These are phyloP conservation scores for Sinonovacula constricta DNA, from an alignment of 1,140 invertebrate species.

Conservation along the genomic window DNA sequence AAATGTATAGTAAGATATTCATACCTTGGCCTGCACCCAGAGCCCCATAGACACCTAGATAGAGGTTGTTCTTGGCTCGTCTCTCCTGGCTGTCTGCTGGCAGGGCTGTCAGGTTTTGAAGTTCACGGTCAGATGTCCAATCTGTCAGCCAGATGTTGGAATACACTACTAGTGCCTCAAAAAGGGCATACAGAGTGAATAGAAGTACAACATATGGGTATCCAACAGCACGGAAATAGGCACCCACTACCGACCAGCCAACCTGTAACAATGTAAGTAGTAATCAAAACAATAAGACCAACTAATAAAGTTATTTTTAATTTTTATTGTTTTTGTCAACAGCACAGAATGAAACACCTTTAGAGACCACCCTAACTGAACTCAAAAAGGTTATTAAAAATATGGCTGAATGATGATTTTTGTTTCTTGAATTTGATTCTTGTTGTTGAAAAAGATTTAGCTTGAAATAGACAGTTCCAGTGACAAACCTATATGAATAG, in stretches of 20 bases:
- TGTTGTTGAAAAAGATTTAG: too few species aligned
- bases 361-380: too few species aligned
- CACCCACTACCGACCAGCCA: slow-evolving; percentile 91
- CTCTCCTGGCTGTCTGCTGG: slow-evolving; percentile 57
- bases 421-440: too few species aligned
- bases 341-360: too few species aligned
- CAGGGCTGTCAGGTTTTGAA: slow-evolving; percentile 51
- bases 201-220: slow-evolving; percentile 85
- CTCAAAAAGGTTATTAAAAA: too few species aligned
- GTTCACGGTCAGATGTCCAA: slow-evolving; percentile 71
- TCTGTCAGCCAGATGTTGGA: slow-evolving; percentile 71
- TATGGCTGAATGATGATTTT: too few species aligned
- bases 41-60: slow-evolving; percentile 71
- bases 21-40: slow-evolving; percentile 53
- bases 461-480: too few species aligned
- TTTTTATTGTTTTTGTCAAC: too few species aligned
- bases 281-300: too few species aligned
- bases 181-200: slow-evolving; percentile 67
- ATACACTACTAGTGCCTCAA: slow-evolving; percentile 55
- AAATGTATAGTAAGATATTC: slow-evolving; percentile 6
- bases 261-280: slow-evolving; percentile 84
- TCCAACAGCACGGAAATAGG: slow-evolving; percentile 92
- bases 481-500: too few species aligned
- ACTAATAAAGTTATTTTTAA: too few species aligned
- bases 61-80: slow-evolving; percentile 64